Evolutionary conservation across 2,797 vertebrate genomes (phyloP).

Genomic region (Sebastolobus altivelis): DNA sequence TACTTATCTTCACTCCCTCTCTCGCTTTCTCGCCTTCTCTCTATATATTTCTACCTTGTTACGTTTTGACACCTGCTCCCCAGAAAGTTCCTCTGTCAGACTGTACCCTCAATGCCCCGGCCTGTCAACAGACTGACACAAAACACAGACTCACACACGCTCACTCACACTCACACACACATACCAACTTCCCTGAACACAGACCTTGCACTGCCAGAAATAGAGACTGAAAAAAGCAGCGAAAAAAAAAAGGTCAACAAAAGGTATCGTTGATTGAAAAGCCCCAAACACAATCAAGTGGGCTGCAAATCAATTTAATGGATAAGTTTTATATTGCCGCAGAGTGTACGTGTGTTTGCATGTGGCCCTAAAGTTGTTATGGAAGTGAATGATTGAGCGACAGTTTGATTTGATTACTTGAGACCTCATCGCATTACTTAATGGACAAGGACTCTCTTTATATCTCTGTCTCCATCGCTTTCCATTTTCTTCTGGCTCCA

Average conservation of each 20-base stretch:
- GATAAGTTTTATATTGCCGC: constrained; percentile 19
- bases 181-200: constrained; percentile 42
- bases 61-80: constrained; percentile 77
- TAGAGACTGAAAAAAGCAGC: constrained; percentile 23
- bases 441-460: constrained; percentile 56
- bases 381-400: constrained; percentile 41
- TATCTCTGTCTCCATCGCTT: constrained; percentile 51
- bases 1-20: not conserved
- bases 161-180: not conserved
- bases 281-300: constrained; percentile 22
- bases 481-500: constrained; percentile 55
- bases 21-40: constrained; percentile 5
- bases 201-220: constrained; percentile 46
- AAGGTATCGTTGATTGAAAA: constrained; percentile 57
- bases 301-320: constrained; percentile 58
- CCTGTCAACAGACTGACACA: constrained; percentile 60
- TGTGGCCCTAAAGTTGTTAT: constrained; percentile 31
- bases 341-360: constrained; percentile 6
- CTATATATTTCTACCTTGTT: constrained; percentile 63
- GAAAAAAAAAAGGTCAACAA: constrained; percentile 44
- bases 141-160: constrained; percentile 19
- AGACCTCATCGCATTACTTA: constrained; percentile 70
- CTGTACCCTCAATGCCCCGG: constrained; percentile 30
- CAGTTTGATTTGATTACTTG: constrained; percentile 66
- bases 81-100: constrained; percentile 59